Evolutionary conservation across 2,113 vertebrate genomes (phyloP).

Genomic region (Chaenocephalus aceratus): DNA sequence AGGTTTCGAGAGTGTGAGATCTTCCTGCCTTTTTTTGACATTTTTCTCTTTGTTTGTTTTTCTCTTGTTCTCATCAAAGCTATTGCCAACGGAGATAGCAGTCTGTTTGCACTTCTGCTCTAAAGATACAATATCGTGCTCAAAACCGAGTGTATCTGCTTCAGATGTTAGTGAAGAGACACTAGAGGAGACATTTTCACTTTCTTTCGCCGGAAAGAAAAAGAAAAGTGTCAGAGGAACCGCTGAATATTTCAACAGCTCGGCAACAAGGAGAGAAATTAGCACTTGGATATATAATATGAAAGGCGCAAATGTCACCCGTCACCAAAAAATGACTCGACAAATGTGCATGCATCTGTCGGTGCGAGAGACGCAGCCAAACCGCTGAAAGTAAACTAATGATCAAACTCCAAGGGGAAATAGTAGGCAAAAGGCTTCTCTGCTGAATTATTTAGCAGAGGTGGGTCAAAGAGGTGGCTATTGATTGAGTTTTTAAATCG

Average conservation of each 20-base stretch:
- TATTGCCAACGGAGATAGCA: slow-evolving; percentile 28
- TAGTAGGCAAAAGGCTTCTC: slow-evolving; percentile 77
- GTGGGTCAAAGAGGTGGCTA: slow-evolving; percentile 87
- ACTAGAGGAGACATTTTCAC: slow-evolving; percentile 75
- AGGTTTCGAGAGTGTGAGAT: slow-evolving; percentile 43
- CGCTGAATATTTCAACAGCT: slow-evolving; percentile 56
- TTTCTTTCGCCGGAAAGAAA: slow-evolving; percentile 46
- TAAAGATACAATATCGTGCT: slow-evolving; percentile 73
- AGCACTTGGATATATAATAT: slow-evolving; percentile 71
- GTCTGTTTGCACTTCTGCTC: slow-evolving; percentile 62
- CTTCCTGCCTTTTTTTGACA: slow-evolving; percentile 43
- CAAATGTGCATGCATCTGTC: slow-evolving; percentile 77
- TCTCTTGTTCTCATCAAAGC: slow-evolving; percentile 65
- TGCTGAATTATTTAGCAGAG: slow-evolving; percentile 92
- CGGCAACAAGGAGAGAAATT: slow-evolving; percentile 58
- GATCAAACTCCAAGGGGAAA: slow-evolving; percentile 82
- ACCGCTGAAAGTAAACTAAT: slow-evolving; percentile 86
- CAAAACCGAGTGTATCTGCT: slow-evolving; percentile 46
- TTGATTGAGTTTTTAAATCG: slow-evolving; percentile 90
- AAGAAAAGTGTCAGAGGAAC: slow-evolving; percentile 49
- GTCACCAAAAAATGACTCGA: slow-evolving; percentile 69
- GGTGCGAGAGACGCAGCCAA: slow-evolving; percentile 73
- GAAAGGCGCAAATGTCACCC: slow-evolving; percentile 71
- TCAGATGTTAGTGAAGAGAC: slow-evolving; percentile 77
- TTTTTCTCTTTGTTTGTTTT: slow-evolving; percentile 64